Base-by-base conservation (phyloP, 2,888 invertebrate species). In the Malthinus seriepunctatus region DNA sequence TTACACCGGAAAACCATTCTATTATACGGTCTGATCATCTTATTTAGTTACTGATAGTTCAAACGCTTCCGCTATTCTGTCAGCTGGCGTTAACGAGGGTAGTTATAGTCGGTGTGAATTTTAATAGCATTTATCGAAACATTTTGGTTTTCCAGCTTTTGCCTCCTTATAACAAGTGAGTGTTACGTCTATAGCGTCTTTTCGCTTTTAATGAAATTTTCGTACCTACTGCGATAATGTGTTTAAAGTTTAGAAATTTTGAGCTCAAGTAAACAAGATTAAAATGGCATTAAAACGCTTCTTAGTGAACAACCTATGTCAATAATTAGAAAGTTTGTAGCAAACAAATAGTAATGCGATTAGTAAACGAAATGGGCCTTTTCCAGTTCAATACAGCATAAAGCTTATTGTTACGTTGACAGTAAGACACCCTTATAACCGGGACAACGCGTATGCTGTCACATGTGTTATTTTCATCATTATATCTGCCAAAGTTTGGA, bases 391-490 rank as follows among this genome's bases (percentile, higher is more conserved):
- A 73, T 71, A 71, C 69, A 70, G 64, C 53, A 59, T 45, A 53
- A 62, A 66, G 74, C 76, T 74, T 23, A 76, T 76, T 76, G 76
- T 75, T 71, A 69, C 75, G 76, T 67, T 79, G 79, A 79, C 79
- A 78, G 74, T 77, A 77, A 77, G 77, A 75, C 76, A 73, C 75
- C 76, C 77, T 77, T 76, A 77, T 76, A 73, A 73, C 71, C 73
- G 72, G 73, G 72, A 74, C 74, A 62, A 55, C 64, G 65, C 70
- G 69, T 69, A 69, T 67, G 69, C 69, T 69, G 71, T 69, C 71
- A 78, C 79, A 79, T 78, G 77, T 79, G 79, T 78, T 78, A 77
- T 76, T 76, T 76, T 76, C 75, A 71, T 78, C 76, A 78, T 78
- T 78, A 78, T 75, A 75, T 73, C 70, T 72, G 68, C 64, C 67